Percentiles rank a stretch among this genome's conserved stretches.
Conservation (phyloP, 2,113 vertebrate genomes). For the Psammodynastes pulverulentus region DNA sequence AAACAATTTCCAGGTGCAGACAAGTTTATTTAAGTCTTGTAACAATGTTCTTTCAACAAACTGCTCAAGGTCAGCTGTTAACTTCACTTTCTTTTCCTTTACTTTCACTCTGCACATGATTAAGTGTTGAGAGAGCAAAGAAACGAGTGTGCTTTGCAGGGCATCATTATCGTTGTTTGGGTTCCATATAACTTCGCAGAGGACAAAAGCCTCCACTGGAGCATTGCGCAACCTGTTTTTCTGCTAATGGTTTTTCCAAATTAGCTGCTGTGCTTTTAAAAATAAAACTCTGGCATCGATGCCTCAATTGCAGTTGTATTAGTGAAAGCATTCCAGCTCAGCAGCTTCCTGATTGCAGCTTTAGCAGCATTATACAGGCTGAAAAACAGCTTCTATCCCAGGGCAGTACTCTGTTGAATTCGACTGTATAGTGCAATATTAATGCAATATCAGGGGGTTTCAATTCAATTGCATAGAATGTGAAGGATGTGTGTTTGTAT, state of each 20-base stretch:
- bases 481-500: no score
- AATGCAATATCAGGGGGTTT: no score
- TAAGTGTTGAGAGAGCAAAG: neutral
- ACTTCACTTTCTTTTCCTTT: no score
- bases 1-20: no score
- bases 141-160: neutral
- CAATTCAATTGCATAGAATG: no score
- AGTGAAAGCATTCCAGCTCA: neutral
- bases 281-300: neutral
- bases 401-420: no score
- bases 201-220: neutral
- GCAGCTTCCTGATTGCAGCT: neutral
- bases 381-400: no score
- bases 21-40: no score
- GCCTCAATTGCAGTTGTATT: neutral
- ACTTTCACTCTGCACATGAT: no score
- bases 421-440: no score
- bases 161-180: neutral
- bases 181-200: neutral
- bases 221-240: neutral
- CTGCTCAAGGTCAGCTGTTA: no score
- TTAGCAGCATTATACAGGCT: neutral
- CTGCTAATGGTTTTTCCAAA: neutral
- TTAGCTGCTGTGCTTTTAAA: neutral
- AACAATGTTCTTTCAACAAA: no score